Conservation (phyloP, 2,888 invertebrate genomes). For the Melipona bicolor region DNA sequence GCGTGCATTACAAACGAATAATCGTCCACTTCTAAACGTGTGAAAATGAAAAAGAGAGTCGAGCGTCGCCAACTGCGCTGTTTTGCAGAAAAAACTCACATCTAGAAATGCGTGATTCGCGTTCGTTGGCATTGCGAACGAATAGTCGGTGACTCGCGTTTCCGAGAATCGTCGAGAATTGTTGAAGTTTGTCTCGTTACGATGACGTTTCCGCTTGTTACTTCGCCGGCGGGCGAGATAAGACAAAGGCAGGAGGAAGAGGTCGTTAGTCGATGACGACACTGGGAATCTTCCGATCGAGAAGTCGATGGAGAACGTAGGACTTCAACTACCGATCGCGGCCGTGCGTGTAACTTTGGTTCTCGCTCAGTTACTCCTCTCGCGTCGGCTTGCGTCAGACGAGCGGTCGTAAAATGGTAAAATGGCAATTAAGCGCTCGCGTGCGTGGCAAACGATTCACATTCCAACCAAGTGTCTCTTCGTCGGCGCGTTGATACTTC, state of each 20-base stretch:
- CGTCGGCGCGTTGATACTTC: background rate
- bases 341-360: background rate
- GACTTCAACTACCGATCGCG: background rate
- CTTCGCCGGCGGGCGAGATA: slow-evolving; percentile 16
- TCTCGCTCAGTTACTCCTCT: background rate
- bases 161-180: slow-evolving; percentile 13
- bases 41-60: background rate
- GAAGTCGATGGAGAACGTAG: background rate
- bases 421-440: background rate
- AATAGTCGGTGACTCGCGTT: background rate
- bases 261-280: slow-evolving; percentile 32
- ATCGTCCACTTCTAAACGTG: too few relatives aligned
- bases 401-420: background rate
- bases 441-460: background rate
- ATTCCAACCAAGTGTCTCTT: background rate
- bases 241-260: slow-evolving; percentile 28
- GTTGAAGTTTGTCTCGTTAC: slow-evolving; percentile 36
- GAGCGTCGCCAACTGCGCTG: background rate
- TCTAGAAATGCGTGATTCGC: background rate
- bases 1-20: background rate
- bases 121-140: slow-evolving; percentile 25
- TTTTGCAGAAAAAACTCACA: background rate
- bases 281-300: slow-evolving; percentile 17
- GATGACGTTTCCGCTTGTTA: slow-evolving; percentile 64
- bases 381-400: background rate